phyloP scores from a whole-genome alignment of 1,140 invertebrate species.

The Spodoptera litura region DNA sequence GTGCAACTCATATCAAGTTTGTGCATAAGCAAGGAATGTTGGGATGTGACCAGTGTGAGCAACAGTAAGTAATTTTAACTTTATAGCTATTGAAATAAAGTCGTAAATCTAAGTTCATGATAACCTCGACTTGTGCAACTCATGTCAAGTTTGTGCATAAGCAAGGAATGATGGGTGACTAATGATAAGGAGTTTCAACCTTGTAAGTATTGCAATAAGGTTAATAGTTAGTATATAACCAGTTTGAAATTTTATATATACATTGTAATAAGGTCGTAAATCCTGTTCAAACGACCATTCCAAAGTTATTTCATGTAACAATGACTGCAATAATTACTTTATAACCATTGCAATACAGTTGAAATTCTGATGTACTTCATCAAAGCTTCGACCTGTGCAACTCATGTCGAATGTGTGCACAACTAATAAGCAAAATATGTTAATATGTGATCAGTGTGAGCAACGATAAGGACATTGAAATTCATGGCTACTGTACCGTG shows the following conservation, averaged over 20 bases:
- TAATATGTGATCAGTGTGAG: neutral
- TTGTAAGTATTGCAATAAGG: neutral
- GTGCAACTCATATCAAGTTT: conserved; percentile 41
- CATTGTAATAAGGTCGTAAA: too few species aligned
- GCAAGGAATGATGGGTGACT: neutral
- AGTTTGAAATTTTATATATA: too few species aligned
- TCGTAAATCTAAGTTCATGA: conserved; percentile 2
- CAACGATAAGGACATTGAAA: neutral
- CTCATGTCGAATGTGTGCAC: conserved; percentile 46
- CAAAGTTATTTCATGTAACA: too few species aligned
- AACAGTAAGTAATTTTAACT: neutral
- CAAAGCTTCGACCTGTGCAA: neutral
- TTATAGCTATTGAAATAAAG: neutral
- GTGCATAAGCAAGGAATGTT: conserved; percentile 23
- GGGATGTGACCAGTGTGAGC: neutral
- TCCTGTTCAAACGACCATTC: too few species aligned
- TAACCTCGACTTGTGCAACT: conserved; percentile 27
- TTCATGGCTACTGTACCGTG: neutral
- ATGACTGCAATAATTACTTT: neutral
- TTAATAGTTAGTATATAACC: neutral
- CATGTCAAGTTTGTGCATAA: conserved; percentile 48
- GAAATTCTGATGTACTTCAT: neutral
- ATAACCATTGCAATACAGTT: neutral
- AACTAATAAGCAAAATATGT: neutral
- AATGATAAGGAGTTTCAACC: neutral